A percentile compares a stretch with the other conserved stretches of the same genome.
These are phyloP conservation scores for Philereme transversata DNA, from an alignment of 2,888 invertebrate genomes.

Conservation along the genomic window DNA sequence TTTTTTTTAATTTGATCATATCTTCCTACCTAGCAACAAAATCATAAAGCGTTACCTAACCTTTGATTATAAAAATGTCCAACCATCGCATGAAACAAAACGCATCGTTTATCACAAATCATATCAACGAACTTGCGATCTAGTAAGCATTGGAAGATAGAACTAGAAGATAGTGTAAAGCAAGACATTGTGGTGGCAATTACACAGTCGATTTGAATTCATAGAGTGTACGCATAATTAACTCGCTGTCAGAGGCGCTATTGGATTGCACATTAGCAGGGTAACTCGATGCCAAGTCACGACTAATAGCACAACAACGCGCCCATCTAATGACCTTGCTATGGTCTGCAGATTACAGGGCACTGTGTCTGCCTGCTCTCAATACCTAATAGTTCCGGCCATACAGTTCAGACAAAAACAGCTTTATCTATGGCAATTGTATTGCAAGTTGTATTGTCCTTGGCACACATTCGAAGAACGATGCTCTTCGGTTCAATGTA, in stretches of 20 bases:
- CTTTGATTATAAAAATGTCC: no score
- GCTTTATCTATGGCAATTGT: no score
- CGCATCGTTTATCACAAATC: no score
- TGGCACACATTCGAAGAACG: no score
- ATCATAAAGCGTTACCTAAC: slow-evolving; percentile 1
- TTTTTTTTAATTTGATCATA: background rate
- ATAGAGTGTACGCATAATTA: slow-evolving; percentile 75
- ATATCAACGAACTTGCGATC: background rate
- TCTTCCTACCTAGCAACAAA: slow-evolving; percentile 22
- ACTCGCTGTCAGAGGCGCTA: slow-evolving; percentile 64
- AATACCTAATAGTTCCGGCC: background rate
- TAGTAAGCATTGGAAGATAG: slow-evolving; percentile 15
- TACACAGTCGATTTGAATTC: slow-evolving; percentile 69
- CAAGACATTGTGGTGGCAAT: slow-evolving; percentile 57
- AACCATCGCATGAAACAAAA: no score
- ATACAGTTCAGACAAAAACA: background rate
- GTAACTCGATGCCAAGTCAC: slow-evolving; percentile 77
- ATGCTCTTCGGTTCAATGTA: no score
- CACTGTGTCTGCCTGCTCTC: slow-evolving; percentile 22
- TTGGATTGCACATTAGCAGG: slow-evolving; percentile 77
- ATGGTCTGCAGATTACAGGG: slow-evolving; percentile 39
- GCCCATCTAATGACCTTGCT: slow-evolving; percentile 48
- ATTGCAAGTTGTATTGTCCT: no score
- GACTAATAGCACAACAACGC: slow-evolving; percentile 67
- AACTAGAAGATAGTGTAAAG: slow-evolving; percentile 28